Base-by-base conservation (phyloP, 2,797 vertebrate genomes). In the Lutjanus campechanus region DNA sequence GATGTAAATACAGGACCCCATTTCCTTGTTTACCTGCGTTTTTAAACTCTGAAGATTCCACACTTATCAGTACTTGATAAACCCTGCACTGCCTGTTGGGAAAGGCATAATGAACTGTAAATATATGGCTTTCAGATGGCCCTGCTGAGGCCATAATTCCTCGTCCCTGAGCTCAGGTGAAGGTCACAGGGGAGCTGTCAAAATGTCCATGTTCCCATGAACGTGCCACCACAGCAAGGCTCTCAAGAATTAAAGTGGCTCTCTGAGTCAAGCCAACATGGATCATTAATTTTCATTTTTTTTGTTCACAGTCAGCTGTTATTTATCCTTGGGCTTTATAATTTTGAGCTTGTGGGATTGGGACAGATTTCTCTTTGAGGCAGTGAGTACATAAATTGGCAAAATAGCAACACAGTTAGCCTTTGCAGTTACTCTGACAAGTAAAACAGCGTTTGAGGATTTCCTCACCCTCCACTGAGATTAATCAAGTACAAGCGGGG, bases 121-220 rank as follows among this genome's bases (percentile, higher is more conserved):
- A 91, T 91, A 85, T 87, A 87, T 83, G 86, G 60, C 87, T 85
- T 82, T 89, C 76, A 84, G 77, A 77, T 75, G 63, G 79, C 63
- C 54, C 69, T 71, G 76, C 82, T 76, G 81, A 74, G 81, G 78
- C 72, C 69, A 79, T 87, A 88, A 92, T 81, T 90, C 79, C 72
- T 76, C 8, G 66, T 77, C 83, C 83, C 82, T 84, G 84, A 71
- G 85, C 87, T 86, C 60, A 89, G 83, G 86, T 86, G 85, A 93
- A 93, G 91, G 92, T 93, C 93, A 89, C 59, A 0, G 36, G 86
- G 81, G 88, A 87, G 79, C 82, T 86, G 87, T 88, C 86, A 90
- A 88, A 89, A 83, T 63, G 44, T 86, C 73, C 71, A 22, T 78
- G 85, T 85, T 90, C 65, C 44, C 69, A 65, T 81, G 73, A 94